phyloP scores from a whole-genome alignment of 2,888 invertebrate genomes.

The Luffia ferchaultella region DNA sequence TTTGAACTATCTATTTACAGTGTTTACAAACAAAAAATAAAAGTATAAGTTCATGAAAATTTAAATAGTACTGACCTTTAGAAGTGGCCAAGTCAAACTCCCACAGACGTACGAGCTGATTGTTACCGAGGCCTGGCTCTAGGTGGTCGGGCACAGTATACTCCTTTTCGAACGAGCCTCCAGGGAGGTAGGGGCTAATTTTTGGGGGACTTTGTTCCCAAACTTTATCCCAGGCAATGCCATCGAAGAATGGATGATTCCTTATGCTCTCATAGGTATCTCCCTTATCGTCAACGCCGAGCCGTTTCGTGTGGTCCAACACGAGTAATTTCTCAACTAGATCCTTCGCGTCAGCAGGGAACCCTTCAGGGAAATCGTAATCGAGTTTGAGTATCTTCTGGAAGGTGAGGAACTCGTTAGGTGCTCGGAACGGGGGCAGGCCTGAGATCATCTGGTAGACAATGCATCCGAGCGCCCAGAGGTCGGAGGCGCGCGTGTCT shows the following conservation, averaged over 20 bases:
- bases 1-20: too few species aligned
- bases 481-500: constrained; percentile 82
- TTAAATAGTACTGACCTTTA: constrained; percentile 37
- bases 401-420: constrained; percentile 95
- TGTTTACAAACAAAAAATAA: too few species aligned
- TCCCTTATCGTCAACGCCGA: constrained; percentile 80
- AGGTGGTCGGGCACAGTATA: constrained; percentile 79
- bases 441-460: constrained; percentile 97
- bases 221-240: constrained; percentile 83
- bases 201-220: constrained; percentile 81
- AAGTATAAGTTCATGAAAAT: too few species aligned
- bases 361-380: constrained; percentile 92
- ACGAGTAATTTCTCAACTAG: constrained; percentile 87
- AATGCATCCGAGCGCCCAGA: constrained; percentile 98
- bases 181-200: constrained; percentile 83
- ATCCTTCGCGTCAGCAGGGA: constrained; percentile 85
- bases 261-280: constrained; percentile 83
- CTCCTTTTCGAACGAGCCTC: constrained; percentile 72
- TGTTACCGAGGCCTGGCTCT: constrained; percentile 88
- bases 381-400: constrained; percentile 92
- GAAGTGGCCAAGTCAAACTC: constrained; percentile 72
- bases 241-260: constrained; percentile 85
- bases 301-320: constrained; percentile 78
- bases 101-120: constrained; percentile 79
- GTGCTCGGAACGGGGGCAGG: constrained; percentile 88